Evolutionary conservation across 1,140 invertebrate species (phyloP), one percentile per base, ranked within the genome.

Genomic region (Drosophila quadrilineata): DNA sequence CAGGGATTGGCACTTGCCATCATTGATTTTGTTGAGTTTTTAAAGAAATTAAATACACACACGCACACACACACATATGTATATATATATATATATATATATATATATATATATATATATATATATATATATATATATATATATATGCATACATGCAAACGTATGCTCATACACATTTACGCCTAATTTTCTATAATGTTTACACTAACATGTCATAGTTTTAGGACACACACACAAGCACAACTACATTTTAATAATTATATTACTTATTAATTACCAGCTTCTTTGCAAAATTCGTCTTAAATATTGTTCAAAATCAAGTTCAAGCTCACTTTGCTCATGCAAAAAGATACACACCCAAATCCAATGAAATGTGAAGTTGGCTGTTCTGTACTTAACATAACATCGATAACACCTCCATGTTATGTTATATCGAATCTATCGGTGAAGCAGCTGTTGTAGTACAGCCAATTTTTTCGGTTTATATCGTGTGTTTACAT

Each of bases 301-400:
- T 57, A 53, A 63, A 56, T 50, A 50, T 56, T 46, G 49, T 31
- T 46, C 54, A 60, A 73, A 64, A 59, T 19, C 28, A 19, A 43
- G 14, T 22, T 22, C 54, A 41, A 50, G 45, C 29, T 60, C 21
- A 12, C 29, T 53, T 49, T 35, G 31, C 59, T 66, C 48, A 43
- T 49, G 57, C 60, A 82, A 77, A 75, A 82, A 64, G 77, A 84
- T 84, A 84, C 77, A 84, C 79, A 84, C 77, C 77, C 77, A 76
- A 58, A 84, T 66, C 52, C 63, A 72, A 53, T 63, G 59, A 33
- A 66, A 75, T 59, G 72, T n/a, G 36, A 68, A 68, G 65, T 50
- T 68, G 50, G 65, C 43, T 68, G 65, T 50, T 31, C 9, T n/a
- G n/a, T n/a, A n/a, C n/a, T n/a, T n/a, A n/a, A n/a, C n/a, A n/a